Conservation (phyloP, 2,113 vertebrate species). For the Monopterus albus region DNA sequence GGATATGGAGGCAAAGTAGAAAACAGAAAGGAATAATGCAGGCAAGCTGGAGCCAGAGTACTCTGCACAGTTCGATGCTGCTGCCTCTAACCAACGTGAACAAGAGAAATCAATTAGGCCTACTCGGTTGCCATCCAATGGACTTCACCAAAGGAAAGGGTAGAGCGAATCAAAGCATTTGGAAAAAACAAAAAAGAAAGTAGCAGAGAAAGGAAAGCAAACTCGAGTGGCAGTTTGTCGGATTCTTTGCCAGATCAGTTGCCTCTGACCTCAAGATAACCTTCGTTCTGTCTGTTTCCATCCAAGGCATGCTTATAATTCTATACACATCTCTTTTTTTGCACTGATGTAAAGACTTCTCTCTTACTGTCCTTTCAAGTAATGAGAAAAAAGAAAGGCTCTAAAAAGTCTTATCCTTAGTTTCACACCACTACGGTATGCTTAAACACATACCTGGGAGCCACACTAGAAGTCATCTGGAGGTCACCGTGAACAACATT, state of each 20-base stretch:
- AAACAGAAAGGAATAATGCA: constrained; percentile 58
- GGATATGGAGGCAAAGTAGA: constrained; percentile 44
- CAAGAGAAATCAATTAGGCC: constrained; percentile 83
- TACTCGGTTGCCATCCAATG: constrained; percentile 72
- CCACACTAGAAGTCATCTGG: constrained; percentile 27
- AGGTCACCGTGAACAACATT: constrained; percentile 34
- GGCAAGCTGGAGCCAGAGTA: constrained; percentile 67
- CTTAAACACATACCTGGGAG: constrained; percentile 54
- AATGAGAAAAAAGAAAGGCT: constrained; percentile 27
- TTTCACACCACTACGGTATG: constrained; percentile 30
- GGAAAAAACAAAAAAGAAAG: constrained; percentile 40
- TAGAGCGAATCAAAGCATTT: constrained; percentile 54
- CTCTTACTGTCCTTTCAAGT: constrained; percentile 35
- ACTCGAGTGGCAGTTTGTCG: constrained; percentile 59
- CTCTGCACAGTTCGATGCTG: constrained; percentile 72
- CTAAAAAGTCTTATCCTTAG: constrained; percentile 24
- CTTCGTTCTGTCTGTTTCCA: constrained; percentile 38
- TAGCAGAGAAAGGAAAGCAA: constrained; percentile 49
- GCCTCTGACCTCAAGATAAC: constrained; percentile 62
- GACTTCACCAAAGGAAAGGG: constrained; percentile 62
- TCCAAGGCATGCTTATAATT: constrained; percentile 48
- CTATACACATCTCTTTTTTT: constrained; percentile 24
- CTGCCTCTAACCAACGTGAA: constrained; percentile 69
- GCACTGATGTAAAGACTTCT: constrained; percentile 12
- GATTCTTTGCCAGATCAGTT: constrained; percentile 45